Conservation (phyloP, 2,113 vertebrate genomes). For the Tragelaphus scriptus region DNA sequence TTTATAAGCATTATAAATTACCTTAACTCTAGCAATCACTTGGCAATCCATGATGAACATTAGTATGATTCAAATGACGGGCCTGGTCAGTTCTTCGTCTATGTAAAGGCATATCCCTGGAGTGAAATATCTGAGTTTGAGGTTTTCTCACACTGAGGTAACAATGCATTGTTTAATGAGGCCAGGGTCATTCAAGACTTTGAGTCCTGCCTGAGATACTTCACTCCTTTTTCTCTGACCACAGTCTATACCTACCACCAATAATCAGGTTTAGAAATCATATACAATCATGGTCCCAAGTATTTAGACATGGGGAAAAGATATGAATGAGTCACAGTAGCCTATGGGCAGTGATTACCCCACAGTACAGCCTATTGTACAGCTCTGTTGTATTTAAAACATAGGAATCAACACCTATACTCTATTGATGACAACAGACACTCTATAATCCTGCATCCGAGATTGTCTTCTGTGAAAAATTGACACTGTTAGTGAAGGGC, state of each 20-base stretch:
- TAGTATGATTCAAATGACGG: not conserved
- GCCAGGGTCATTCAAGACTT: not conserved
- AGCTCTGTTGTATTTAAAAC: not conserved
- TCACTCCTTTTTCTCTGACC: not conserved
- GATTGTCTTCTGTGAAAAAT: not conserved
- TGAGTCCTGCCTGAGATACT: not conserved
- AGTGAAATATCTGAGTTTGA: not conserved
- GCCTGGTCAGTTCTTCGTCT: not conserved
- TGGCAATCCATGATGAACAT: not conserved
- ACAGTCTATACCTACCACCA: not conserved
- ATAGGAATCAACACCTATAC: not conserved
- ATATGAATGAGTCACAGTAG: not conserved
- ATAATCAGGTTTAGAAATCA: conserved; percentile 3
- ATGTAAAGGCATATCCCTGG: not conserved
- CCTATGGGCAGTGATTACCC: not conserved
- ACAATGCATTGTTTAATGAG: not conserved
- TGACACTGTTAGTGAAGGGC: not conserved
- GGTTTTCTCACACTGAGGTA: not conserved
- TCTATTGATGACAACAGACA: not conserved
- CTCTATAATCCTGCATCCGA: not conserved
- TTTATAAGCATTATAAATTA: not conserved
- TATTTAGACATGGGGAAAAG: not conserved
- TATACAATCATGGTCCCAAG: not conserved
- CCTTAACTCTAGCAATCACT: not conserved
- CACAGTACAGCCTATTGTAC: not conserved